Evolutionary conservation across 2,113 vertebrate species (phyloP).

Genomic region (Eclectus roratus): DNA sequence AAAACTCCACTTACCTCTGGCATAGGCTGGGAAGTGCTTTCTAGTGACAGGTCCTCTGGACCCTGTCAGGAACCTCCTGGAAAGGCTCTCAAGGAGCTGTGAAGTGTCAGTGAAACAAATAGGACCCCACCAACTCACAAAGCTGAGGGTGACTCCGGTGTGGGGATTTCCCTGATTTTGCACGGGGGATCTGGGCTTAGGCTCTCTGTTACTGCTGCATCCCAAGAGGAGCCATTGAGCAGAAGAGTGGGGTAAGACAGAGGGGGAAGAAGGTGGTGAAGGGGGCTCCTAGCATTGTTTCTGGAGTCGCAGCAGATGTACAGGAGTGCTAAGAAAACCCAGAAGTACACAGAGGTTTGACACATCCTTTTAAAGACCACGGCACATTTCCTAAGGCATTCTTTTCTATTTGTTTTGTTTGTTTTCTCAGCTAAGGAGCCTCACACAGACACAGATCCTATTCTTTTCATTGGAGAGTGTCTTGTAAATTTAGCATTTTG

Average conservation of each 20-base stretch:
- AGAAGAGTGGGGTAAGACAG: not conserved
- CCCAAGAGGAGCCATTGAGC: not conserved
- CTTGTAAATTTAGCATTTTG: not conserved
- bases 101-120: not conserved
- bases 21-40: not conserved
- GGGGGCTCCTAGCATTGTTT: not conserved
- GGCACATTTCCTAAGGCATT: not conserved
- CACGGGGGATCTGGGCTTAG: not conserved
- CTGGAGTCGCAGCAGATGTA: not conserved
- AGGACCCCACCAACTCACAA: rapidly evolving
- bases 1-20: not conserved
- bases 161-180: not conserved
- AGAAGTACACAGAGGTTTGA: not conserved
- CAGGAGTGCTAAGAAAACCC: not conserved
- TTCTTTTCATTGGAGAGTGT: not conserved
- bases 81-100: not conserved
- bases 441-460: not conserved
- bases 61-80: not conserved
- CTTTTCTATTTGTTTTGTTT: not conserved
- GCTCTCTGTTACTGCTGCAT: not conserved
- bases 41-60: not conserved
- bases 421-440: not conserved
- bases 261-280: not conserved
- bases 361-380: not conserved
- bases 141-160: not conserved